Evolutionary conservation across 2,888 invertebrate genomes (phyloP).

Genomic region (Chaitophorus viminalis): DNA sequence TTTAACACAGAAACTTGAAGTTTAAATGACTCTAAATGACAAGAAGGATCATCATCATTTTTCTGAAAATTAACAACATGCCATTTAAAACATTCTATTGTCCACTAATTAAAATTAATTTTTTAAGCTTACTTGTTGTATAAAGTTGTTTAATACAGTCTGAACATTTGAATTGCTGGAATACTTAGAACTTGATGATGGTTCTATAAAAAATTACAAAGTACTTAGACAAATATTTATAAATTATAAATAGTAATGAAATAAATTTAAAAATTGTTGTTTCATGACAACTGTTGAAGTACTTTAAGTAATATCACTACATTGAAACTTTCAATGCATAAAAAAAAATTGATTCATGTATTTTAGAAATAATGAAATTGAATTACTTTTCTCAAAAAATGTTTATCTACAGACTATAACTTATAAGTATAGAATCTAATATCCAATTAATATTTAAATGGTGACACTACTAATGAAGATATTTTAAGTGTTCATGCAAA

Average conservation of each 20-base stretch:
- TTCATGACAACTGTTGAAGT: neutral
- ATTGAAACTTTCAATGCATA: neutral
- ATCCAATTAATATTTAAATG: no score
- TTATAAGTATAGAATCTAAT: no score
- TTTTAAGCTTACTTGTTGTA: conserved; percentile 13
- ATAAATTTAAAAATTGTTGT: neutral
- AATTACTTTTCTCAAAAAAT: no score
- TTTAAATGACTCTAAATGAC: conserved; percentile 68
- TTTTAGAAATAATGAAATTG: no score
- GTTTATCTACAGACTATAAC: no score
- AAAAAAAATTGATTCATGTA: neutral
- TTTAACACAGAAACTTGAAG: conserved; percentile 71
- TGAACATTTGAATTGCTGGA: conserved; percentile 19
- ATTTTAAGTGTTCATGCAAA: conserved; percentile 16
- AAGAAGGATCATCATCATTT: conserved; percentile 23
- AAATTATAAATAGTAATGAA: neutral
- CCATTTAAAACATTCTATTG: neutral
- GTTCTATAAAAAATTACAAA: conserved; percentile 15
- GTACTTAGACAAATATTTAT: neutral
- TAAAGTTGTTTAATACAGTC: conserved; percentile 26
- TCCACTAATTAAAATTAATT: neutral
- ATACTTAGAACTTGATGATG: conserved; percentile 11
- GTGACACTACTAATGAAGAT: neutral
- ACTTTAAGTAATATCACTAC: no score
- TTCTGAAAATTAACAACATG: conserved; percentile 13